Conservation (phyloP, 2,888 invertebrate species). For the Adela reaumurella region DNA sequence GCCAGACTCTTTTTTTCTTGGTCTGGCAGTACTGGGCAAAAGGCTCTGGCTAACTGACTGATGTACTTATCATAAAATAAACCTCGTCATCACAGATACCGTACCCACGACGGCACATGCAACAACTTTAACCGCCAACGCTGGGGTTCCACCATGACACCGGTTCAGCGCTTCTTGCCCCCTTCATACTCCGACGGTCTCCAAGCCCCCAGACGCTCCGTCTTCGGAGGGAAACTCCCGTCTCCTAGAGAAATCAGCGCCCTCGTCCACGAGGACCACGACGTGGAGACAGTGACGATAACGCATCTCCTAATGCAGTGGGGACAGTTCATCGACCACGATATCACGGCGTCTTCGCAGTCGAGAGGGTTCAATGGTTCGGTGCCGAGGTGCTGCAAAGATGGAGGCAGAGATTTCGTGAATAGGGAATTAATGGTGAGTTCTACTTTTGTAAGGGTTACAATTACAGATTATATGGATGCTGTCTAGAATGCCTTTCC, state of each 20-base stretch:
- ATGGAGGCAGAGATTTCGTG: constrained; percentile 57
- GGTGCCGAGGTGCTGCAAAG: constrained; percentile 72
- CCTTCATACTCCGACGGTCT: constrained; percentile 80
- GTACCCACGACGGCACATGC: constrained; percentile 86
- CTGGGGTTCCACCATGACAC: constrained; percentile 80
- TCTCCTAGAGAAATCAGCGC: constrained; percentile 74
- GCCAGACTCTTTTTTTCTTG: no score
- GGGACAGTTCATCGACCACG: constrained; percentile 90
- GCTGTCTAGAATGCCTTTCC: no score
- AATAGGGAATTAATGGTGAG: constrained; percentile 61
- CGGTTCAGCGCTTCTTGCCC: constrained; percentile 76
- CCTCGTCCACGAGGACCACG: constrained; percentile 55
- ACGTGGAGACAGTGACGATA: constrained; percentile 62
- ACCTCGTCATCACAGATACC: no score
- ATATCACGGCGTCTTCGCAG: constrained; percentile 76
- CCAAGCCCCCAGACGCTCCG: constrained; percentile 54
- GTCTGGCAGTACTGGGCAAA: no score
- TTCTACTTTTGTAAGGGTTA: no score
- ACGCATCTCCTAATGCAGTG: constrained; percentile 86
- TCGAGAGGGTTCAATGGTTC: constrained; percentile 74
- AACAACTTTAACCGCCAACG: constrained; percentile 75
- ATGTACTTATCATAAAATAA: no score
- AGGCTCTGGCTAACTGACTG: not conserved
- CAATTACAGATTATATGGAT: no score
- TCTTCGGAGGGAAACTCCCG: constrained; percentile 62